These are phyloP conservation scores for Zeus faber DNA, from an alignment of 2,113 vertebrate species.

Conservation along the genomic window DNA sequence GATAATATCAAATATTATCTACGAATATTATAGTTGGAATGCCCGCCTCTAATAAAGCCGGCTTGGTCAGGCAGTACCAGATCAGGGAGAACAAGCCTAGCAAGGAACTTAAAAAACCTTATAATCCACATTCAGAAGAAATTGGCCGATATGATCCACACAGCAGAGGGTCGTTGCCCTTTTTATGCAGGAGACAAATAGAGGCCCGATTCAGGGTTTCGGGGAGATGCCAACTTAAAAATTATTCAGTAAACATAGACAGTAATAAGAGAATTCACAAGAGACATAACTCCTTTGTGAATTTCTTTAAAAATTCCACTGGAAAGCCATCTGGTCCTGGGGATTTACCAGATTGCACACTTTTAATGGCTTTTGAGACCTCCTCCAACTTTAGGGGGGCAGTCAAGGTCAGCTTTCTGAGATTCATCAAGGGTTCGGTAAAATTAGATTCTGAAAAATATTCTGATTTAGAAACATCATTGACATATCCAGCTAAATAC, in stretches of 20 bases:
- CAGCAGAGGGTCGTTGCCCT: not conserved
- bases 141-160: not conserved
- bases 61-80: not conserved
- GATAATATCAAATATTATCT: not conserved
- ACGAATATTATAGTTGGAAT: not conserved
- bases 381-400: not conserved
- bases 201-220: not conserved
- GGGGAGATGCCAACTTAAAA: not conserved
- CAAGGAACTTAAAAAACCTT: not conserved
- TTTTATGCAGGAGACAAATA: not conserved
- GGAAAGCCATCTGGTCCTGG: not conserved
- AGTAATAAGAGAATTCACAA: not conserved
- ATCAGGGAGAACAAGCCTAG: not conserved
- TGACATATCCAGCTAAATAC: not conserved
- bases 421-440: not conserved
- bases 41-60: not conserved
- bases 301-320: conserved; percentile 1
- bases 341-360: not conserved
- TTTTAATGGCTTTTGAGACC: not conserved
- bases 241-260: not conserved
- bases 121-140: not conserved
- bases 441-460: too few relatives aligned
- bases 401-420: not conserved
- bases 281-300: not conserved
- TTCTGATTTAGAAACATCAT: too few relatives aligned